These are phyloP conservation scores for Saturnia pavonia DNA, from an alignment of 2,888 invertebrate genomes.

Conservation along the genomic window DNA sequence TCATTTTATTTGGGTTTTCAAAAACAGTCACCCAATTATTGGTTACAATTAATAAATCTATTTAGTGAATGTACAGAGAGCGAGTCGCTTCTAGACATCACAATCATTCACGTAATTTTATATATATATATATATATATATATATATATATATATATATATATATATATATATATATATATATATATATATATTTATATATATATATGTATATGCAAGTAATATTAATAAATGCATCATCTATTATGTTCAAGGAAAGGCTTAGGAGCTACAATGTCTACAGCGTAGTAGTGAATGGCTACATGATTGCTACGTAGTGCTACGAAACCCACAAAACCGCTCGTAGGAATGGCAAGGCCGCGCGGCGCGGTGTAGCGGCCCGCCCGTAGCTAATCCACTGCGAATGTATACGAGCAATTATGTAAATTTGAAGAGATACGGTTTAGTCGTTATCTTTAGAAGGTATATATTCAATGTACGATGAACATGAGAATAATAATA, in stretches of 20 bases:
- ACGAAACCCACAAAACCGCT: slow-evolving; percentile 26
- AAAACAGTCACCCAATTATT: too few relatives aligned
- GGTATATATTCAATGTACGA: slow-evolving; percentile 7
- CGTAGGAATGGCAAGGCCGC: slow-evolving; percentile 19
- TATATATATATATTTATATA: too few relatives aligned
- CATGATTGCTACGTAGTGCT: slow-evolving; percentile 25
- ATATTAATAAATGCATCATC: neutral
- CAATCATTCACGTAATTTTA: too few relatives aligned
- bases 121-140: too few relatives aligned
- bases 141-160: too few relatives aligned
- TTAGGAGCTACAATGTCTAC: neutral
- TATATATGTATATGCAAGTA: neutral
- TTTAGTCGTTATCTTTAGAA: slow-evolving; percentile 1
- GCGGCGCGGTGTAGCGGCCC: too few relatives aligned
- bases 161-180: too few relatives aligned
- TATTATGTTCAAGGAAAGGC: neutral
- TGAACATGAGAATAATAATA: neutral
- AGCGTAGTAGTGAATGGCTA: neutral
- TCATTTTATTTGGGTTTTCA: too few relatives aligned
- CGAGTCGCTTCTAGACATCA: too few relatives aligned
- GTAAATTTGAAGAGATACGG: slow-evolving; percentile 27
- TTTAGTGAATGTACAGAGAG: too few relatives aligned
- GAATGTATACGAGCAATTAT: slow-evolving; percentile 29
- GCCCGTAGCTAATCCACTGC: slow-evolving; percentile 27
- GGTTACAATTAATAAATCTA: too few relatives aligned